Percentiles rank a stretch among this genome's conserved stretches.
phyloP scores from a whole-genome alignment of 2,797 vertebrate genomes.

The Malacoctenus gilli region DNA sequence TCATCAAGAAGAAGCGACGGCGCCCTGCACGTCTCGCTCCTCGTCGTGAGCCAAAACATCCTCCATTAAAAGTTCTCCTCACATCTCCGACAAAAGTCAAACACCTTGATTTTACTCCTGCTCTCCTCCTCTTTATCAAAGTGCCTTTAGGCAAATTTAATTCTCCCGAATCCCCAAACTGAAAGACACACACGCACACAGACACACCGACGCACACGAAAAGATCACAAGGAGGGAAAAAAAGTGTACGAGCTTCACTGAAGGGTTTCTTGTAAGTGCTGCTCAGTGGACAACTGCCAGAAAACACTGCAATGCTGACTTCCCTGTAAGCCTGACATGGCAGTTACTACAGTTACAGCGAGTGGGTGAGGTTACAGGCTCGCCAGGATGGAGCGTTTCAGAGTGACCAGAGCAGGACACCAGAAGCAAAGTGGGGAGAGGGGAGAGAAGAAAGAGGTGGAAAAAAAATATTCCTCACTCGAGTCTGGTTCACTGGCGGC shows the following conservation, averaged over 20 bases:
- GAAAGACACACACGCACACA: too few species aligned
- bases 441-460: background rate
- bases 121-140: conserved; percentile 8
- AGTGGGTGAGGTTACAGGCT: conserved; percentile 76
- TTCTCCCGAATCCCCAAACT: conserved; percentile 19
- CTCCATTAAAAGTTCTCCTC: background rate
- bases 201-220: too few species aligned
- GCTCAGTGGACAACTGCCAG: conserved; percentile 72
- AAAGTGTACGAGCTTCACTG: conserved; percentile 42
- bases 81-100: conserved; percentile 13
- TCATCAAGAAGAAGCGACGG: too few species aligned
- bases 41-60: background rate
- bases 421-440: conserved; percentile 25
- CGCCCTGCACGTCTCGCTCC: background rate
- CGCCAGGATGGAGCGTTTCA: conserved; percentile 63
- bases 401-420: conserved; percentile 55
- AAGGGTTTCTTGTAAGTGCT: conserved; percentile 50
- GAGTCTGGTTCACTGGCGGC: conserved; percentile 6
- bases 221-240: background rate
- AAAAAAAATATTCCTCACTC: conserved; percentile 12
- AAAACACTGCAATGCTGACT: conserved; percentile 71
- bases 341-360: conserved; percentile 77
- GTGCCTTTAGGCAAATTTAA: conserved; percentile 11
- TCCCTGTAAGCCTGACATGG: conserved; percentile 74
- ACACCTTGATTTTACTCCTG: conserved; percentile 9